Evolutionary conservation across 2,888 invertebrate species (phyloP), one percentile per base, ranked within the genome.

Genomic region (Crocallis elinguaria): DNA sequence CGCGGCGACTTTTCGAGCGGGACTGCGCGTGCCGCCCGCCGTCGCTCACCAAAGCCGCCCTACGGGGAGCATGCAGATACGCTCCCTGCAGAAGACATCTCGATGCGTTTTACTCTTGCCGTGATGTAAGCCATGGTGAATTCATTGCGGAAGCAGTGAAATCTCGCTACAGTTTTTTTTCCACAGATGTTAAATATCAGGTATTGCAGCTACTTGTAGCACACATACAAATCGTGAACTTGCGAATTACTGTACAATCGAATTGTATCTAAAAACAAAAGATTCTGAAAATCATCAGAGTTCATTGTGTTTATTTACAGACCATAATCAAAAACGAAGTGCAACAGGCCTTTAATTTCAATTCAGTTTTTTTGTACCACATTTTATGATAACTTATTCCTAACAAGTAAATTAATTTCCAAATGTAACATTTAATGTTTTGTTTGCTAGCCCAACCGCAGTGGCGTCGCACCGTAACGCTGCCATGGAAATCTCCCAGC

Each of bases 1-100:
- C 85, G 86, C 85, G 86, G 83, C 82, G 82, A 83, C 79, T 85
- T 71, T 75, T 78, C 74, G 75, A 88, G 84, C 83, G 92, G 86
- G 79, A 89, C 89, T 91, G 91, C 83, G 89, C 88, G 84, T 70
- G 73, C 69, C 60, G 65, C 71, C 69, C 79, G 72, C 77, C 79
- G 74, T 77, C 82, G 79, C 73, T 82, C 82, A 75, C 77, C 82
- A 68, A 76, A 73, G 72, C 78, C 79, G 77, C 78, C 81, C 80
- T 79, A 76, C 71, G 78, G 66, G 27, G 67, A 67, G 69, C 70
- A 71, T 77, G 79, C 79, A 70, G 69, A 71, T 75, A 69, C 69
- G 69, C 64, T 63, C 64, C 68, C 67, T 73, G 49, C 33, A 19
- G 21, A 48, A 39, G 25, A 21, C 30, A 37, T 41, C 39, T 33